Base-by-base conservation (phyloP, 2,113 vertebrate species). In the Hemichromis elongatus region DNA sequence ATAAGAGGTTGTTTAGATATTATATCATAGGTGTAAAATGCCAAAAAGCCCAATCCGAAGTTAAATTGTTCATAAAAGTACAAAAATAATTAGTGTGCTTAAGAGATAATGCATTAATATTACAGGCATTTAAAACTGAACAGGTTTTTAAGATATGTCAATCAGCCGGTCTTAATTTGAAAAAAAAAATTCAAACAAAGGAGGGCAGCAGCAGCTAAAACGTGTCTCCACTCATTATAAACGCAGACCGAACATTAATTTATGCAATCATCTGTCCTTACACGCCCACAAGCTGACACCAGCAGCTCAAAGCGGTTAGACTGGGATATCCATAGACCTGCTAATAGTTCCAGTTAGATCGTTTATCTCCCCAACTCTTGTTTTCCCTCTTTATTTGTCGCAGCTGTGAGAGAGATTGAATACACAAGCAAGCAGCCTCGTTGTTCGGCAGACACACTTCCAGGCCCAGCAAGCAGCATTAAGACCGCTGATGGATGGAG, bases 191-290 rank as follows among this genome's bases (percentile, higher is more conserved):
- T 61, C 4, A 81, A 88, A 92, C 89, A 90, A 92, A 89, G 83
- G 81, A 89, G 80, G 85, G 88, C 88, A 77, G 82, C 89, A 80
- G 86, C 86, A 89, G 90, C 85, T 54, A 50, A 77, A 82, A 53
- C 3, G 85, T 50, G 59, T 80, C 82, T 90, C 83, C 2, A 54
- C 85, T 88, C 88, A 83, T 87, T 87, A 85, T 5, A 33, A 83
- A 90, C 82, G 81, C 89, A 86, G 83, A 85, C 86, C 77, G 33
- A 35, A 18, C 89, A 78, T 85, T 92, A 87, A 92, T 90, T 91
- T 88, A 91, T 91, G 87, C 83, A 12, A 81, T 89, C 80, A 85
- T 92, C 88, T 80, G 88, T 91, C 90, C 87, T 33, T 80, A 35
- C 77, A 81, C 80, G 68, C 86, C 91, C 86, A 90, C 85, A 57